These are phyloP conservation scores for Engraulis encrasicolus DNA, from an alignment of 2,113 vertebrate genomes.

Conservation along the genomic window DNA sequence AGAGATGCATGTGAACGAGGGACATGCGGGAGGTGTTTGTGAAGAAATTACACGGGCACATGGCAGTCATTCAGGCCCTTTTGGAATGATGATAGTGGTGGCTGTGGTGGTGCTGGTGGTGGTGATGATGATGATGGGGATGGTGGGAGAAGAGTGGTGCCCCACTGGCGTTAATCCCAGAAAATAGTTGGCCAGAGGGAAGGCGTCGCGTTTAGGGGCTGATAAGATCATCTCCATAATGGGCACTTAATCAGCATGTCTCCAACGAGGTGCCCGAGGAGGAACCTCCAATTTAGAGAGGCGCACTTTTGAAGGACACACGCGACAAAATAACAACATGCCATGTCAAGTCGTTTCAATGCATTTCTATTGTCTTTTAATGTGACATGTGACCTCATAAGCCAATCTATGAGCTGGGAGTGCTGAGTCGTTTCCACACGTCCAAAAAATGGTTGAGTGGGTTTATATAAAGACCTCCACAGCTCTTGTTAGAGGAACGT, in stretches of 20 bases:
- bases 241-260: slow-evolving; percentile 54
- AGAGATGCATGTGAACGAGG: slow-evolving; percentile 69
- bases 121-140: too few relatives aligned
- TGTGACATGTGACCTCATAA: slow-evolving; percentile 41
- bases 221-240: slow-evolving; percentile 59
- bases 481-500: background rate
- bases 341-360: slow-evolving; percentile 35
- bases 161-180: slow-evolving; percentile 63
- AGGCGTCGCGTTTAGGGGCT: slow-evolving; percentile 55
- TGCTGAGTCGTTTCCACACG: background rate
- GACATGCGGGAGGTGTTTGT: slow-evolving; percentile 67
- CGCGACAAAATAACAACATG: too few relatives aligned
- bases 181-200: slow-evolving; percentile 64
- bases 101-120: too few relatives aligned
- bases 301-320: slow-evolving; percentile 46
- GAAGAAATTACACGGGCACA: slow-evolving; percentile 71
- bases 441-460: background rate
- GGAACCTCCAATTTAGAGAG: slow-evolving; percentile 50
- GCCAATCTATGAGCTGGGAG: background rate
- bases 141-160: slow-evolving; percentile 48
- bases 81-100: slow-evolving; percentile 63
- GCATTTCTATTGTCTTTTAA: slow-evolving; percentile 46
- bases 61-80: slow-evolving; percentile 68
- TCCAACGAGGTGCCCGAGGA: slow-evolving; percentile 46
- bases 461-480: background rate